A percentile compares a stretch with the other conserved stretches of the same genome.
phyloP scores from a whole-genome alignment of 2,113 vertebrate genomes.

The Sterna hirundo region DNA sequence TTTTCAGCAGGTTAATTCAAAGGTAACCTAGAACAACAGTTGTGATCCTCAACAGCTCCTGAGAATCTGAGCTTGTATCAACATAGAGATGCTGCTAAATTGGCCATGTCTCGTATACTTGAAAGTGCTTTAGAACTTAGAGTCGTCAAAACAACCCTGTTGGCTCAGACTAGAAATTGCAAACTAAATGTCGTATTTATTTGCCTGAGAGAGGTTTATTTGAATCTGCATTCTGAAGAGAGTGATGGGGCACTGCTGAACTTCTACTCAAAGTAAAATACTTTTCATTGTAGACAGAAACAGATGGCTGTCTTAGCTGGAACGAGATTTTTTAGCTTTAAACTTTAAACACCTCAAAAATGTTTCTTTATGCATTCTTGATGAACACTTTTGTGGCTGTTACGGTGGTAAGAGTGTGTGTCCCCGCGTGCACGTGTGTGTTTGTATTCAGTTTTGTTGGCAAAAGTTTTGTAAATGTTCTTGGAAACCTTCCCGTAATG shows the following conservation, averaged over 20 bases:
- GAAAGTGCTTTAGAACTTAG: neutral
- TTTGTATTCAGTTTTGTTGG: neutral
- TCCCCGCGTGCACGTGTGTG: too few species aligned
- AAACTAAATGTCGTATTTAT: neutral
- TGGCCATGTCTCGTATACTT: neutral
- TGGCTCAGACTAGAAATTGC: neutral
- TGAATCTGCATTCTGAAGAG: neutral
- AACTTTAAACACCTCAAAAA: neutral
- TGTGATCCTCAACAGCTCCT: neutral
- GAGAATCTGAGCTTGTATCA: neutral
- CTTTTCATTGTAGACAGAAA: neutral
- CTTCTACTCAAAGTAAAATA: neutral
- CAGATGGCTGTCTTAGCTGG: neutral
- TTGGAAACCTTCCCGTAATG: neutral
- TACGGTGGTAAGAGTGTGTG: neutral
- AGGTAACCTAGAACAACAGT: constrained; percentile 59
- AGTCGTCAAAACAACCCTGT: neutral
- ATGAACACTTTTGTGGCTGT: neutral
- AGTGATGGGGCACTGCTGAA: neutral
- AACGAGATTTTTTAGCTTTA: neutral
- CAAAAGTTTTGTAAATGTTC: neutral
- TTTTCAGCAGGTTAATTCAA: constrained; percentile 79
- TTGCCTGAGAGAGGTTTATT: neutral
- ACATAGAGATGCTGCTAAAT: neutral
- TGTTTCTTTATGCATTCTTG: neutral